Base-by-base conservation (phyloP, 2,797 vertebrate species). In the Peromyscus melanophrys region DNA sequence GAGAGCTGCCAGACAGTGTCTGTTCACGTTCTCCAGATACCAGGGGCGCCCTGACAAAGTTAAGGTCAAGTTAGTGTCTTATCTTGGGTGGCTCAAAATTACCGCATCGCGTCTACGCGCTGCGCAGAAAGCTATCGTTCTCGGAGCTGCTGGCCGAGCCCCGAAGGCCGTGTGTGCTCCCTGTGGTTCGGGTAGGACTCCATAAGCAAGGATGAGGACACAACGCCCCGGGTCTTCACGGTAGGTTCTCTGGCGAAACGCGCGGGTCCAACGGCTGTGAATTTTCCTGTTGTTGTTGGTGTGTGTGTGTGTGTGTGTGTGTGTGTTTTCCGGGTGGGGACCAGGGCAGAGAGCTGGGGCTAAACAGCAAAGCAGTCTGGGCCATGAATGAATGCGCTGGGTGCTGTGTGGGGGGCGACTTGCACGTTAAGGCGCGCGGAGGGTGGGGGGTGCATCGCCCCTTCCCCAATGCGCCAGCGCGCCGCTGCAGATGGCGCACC, bases 21-120 rank as follows among this genome's bases (percentile, higher is more conserved):
- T 99, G 98, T 98, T 99, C 98, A 98, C 99, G 99, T 99, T 99
- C 98, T 98, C 98, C 98, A 99, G 98, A 99, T 99, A 98, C 99
- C 98, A 99, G 99, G 99, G 99, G 99, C 99, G 99, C 99, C 99
- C 99, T 99, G 99, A 99, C 99, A 99, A 99, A 99, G 99, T 99
- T 99, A 99, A 99, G 99, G 99, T 99, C 99, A 99, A 99, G 99
- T 99, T 99, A 99, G 99, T 99, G 98, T 98, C 98, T 99, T 98
- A 99, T 99, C 98, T 99, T 99, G 98, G 98, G 98, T 99, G 98
- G 98, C 98, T 98, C 98, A 97, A 98, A 98, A 98, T 98, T 97
- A 98, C 98, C 85, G 98, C 98, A 98, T 98, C 98, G 98, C 97
- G 96, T 98, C 94, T 94, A 76, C 90, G 95, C 95, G 97, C 90